Evolutionary conservation across 1,140 invertebrate species (phyloP).

Genomic region (Coboldia fuscipes): DNA sequence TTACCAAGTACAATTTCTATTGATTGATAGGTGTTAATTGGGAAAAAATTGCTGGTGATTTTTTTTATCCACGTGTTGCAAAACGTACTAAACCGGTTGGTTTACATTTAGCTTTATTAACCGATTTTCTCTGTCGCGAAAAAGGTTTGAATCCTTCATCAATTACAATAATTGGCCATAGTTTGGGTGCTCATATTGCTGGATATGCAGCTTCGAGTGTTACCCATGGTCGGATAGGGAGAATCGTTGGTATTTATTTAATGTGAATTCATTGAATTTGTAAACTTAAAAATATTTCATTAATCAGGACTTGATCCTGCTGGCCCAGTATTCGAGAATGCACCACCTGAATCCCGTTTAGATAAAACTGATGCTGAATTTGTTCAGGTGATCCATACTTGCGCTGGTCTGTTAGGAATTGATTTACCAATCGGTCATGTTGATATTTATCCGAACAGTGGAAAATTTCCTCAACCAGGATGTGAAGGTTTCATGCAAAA

Average conservation of each 20-base stretch:
- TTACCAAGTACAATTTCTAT: not conserved
- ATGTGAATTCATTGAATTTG: not conserved
- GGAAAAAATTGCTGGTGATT: conserved; percentile 34
- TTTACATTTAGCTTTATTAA: conserved; percentile 30
- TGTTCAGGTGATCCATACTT: conserved; percentile 29
- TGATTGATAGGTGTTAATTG: conserved; percentile 35
- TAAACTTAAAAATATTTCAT: not conserved
- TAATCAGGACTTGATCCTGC: conserved; percentile 32
- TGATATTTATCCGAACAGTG: conserved; percentile 26
- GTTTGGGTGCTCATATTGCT: conserved; percentile 72
- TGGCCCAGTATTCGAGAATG: conserved; percentile 28
- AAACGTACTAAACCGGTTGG: conserved; percentile 38
- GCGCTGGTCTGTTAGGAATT: not conserved
- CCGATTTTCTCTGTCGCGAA: conserved; percentile 29
- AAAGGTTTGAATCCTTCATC: conserved; percentile 25
- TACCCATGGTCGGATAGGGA: conserved; percentile 24
- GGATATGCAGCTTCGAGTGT: conserved; percentile 52
- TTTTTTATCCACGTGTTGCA: conserved; percentile 39
- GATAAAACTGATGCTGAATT: conserved; percentile 33
- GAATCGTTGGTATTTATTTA: conserved; percentile 31
- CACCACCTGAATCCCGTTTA: conserved; percentile 22
- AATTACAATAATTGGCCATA: conserved; percentile 57
- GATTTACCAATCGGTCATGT: not conserved
- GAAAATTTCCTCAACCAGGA: conserved; percentile 43
- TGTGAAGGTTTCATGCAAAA: no score